Evolutionary conservation across 2,888 invertebrate species (phyloP), one percentile per base, ranked within the genome.

Genomic region (Sesamia inferens): DNA sequence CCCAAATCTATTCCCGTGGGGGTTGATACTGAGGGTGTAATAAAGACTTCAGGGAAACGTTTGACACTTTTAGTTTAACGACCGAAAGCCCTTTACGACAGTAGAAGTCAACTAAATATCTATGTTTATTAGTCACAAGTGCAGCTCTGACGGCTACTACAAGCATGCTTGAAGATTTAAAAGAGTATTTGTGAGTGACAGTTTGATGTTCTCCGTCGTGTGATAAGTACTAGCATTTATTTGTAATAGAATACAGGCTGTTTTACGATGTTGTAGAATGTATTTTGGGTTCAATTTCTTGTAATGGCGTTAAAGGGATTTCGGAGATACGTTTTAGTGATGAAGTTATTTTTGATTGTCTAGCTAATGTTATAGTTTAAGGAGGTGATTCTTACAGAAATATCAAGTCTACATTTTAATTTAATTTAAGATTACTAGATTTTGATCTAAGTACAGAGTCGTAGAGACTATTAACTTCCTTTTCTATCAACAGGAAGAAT

Each of bases 81-180:
- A 71, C n/a, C 47, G 54, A 55, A 39, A 68, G 72, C 76, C 79
- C 54, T 76, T 77, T 79, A 79, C 75, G 79, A 74, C 16, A 62
- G 47, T 61, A 66, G 76, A 68, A 67, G 80, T 71, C 75, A 79
- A 63, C 64, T 85, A 85, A 84, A 85, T 68, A 76, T 68, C 39
- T 69, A 71, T 76, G 81, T 86, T 86, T 87, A 86, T 84, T 77
- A 57, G 69, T 68, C 74, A 76, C 86, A 81, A 86, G 82, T 87
- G 86, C 74, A 61, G 16, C 14, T 54, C 74, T 71, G 79, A 87
- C 74, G 70, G 10, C 47, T n/a, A 67, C 73, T 71, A 65, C 64
- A 44, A 74, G 39, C 64, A 48, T 6, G 55, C 55, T 66, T 59
- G 39, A 63, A 70, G 55, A 74, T 79, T 79, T 79, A 71, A 74